Evolutionary conservation across 2,888 invertebrate species (phyloP), one percentile per base, ranked within the genome.

Genomic region (Tanytarsus gracilentus): DNA sequence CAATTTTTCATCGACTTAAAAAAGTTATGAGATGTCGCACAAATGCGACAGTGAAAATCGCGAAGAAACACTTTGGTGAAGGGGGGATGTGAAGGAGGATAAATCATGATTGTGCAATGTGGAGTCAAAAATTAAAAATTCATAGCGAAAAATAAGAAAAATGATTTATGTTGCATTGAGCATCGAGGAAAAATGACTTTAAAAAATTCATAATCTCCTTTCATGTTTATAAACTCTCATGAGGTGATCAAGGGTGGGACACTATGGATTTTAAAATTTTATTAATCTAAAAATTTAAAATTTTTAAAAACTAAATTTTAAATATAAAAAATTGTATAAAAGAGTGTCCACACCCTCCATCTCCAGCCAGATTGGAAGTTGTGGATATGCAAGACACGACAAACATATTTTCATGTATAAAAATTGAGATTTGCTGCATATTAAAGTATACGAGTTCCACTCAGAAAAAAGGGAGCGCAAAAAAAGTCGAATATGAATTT

Each of bases 361-460:
- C n/a, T n/a, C n/a, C n/a, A n/a, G n/a, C n/a, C n/a, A n/a, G n/a
- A n/a, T n/a, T n/a, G n/a, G 7, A 36, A 14, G 14, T 36, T 36
- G 16, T 36, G 14, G 4, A 6, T 36, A 36, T 36, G 36, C 6
- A 49, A 26, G 26, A 49, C 49, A 49, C 26, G 30, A 52, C 52
- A 36, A 36, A 36, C 52, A 52, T 49, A 49, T 49, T n/a, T 36
- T n/a, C 36, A 36, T 52, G 36, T 33, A 52, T 23, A 21, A 52
- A 52, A 21, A 52, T 52, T 52, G 52, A 52, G 52, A 52, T 52
- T 36, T 52, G 33, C 27, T 52, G 52, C 52, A 52, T n/a, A 33
- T 29, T 52, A 25, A 25, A 16, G n/a, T 49, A 9, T 48, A n/a
- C n/a, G n/a, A n/a, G n/a, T n/a, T n/a, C n/a, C n/a, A n/a, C n/a